These are phyloP conservation scores for Pelecanus crispus DNA, from an alignment of 2,113 vertebrate genomes.

Conservation along the genomic window DNA sequence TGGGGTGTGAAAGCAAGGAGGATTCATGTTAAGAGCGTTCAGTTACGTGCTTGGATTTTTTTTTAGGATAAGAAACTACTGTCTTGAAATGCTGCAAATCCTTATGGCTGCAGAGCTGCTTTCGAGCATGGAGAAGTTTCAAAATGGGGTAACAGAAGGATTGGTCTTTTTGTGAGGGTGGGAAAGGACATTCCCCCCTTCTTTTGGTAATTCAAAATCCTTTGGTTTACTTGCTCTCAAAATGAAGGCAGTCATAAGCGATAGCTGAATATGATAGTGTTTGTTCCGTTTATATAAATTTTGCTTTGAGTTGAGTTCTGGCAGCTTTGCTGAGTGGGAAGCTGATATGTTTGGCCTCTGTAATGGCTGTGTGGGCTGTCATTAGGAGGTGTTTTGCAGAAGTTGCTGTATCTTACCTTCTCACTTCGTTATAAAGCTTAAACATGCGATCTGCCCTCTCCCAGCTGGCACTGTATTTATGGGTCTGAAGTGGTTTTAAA, in stretches of 20 bases:
- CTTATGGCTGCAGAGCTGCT: not conserved
- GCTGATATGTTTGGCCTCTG: slow-evolving; percentile 66
- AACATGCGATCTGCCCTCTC: slow-evolving; percentile 50
- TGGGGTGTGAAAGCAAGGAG: not conserved
- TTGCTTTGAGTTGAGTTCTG: slow-evolving; percentile 45
- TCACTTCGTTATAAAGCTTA: slow-evolving; percentile 38
- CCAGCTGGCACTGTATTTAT: slow-evolving; percentile 36
- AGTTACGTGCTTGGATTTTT: not conserved
- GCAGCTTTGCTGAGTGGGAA: slow-evolving; percentile 66
- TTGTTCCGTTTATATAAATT: slow-evolving; percentile 59
- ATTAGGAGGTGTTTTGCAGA: slow-evolving; percentile 65
- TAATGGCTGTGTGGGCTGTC: slow-evolving; percentile 59
- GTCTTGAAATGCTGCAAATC: not conserved
- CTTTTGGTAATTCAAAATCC: not conserved
- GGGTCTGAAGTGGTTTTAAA: slow-evolving; percentile 32
- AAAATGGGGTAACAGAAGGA: not conserved
- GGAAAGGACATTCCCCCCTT: not conserved
- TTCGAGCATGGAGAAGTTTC: not conserved
- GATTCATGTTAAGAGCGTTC: not conserved
- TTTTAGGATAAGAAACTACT: not conserved
- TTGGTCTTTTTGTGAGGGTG: not conserved
- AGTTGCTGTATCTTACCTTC: slow-evolving; percentile 63
- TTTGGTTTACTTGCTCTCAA: not conserved
- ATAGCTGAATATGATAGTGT: slow-evolving; percentile 48
- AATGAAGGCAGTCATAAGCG: slow-evolving; percentile 17